phyloP scores from a whole-genome alignment of 1,140 invertebrate species.

The Nephila pilipes region DNA sequence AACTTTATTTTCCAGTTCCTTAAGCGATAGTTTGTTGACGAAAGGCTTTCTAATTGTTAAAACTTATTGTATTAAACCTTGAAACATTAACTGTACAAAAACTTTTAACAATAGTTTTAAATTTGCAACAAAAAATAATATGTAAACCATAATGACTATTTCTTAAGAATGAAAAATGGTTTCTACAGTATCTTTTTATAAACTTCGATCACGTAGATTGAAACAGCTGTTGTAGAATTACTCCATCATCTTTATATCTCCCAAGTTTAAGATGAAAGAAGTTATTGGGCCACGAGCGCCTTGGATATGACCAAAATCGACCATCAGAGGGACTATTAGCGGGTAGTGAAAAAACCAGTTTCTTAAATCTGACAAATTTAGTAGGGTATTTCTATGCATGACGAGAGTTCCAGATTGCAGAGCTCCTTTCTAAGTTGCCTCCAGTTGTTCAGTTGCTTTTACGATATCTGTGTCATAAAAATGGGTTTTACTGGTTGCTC shows the following conservation, averaged over 20 bases:
- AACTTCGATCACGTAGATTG: not conserved
- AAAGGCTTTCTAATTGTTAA: no score
- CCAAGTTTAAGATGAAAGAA: not conserved
- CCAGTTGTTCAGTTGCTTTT: not conserved
- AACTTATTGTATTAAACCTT: no score
- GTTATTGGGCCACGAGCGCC: not conserved
- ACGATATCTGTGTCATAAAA: not conserved
- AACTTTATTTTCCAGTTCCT: no score
- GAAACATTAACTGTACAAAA: no score
- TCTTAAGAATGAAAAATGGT: not conserved
- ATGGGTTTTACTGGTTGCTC: not conserved
- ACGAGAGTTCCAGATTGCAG: not conserved
- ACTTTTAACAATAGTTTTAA: no score
- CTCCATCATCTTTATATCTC: slow-evolving; percentile 22
- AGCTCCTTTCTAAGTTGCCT: not conserved
- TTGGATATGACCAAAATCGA: slow-evolving; percentile 19
- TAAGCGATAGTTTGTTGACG: no score
- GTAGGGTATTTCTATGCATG: not conserved
- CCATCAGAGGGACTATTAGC: slow-evolving; percentile 17
- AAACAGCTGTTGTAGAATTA: not conserved
- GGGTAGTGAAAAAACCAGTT: not conserved
- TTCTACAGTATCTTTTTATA: not conserved
- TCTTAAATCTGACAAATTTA: slow-evolving; percentile 23
- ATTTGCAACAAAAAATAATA: no score
- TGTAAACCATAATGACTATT: no score